Base-by-base conservation (phyloP, 1,140 invertebrate genomes). In the Drosophila asahinai region DNA sequence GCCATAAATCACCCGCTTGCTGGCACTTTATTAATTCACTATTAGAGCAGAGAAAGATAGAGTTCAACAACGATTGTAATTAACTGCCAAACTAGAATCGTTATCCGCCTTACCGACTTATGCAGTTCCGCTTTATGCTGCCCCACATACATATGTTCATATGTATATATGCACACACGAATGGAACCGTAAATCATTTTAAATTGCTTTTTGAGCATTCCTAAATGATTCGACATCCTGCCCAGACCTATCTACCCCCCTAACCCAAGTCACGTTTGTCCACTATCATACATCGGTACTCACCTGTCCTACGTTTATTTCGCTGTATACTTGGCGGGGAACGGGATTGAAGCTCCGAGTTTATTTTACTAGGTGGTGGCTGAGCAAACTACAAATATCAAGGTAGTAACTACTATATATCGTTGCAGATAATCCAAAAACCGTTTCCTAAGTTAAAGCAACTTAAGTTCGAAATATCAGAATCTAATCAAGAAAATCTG, bases 161-260 rank as follows among this genome's bases (percentile, higher is more conserved):
- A 11, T 33, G 27, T 12, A 25, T 25, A 36, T 54, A 19, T 40
- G 25, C 36, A 42, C 40, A 54, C 60, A 30, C 27, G 36, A 68
- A 33, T 48, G 45, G 51, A 45, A 67, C 81, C 84, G 81, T 89
- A 89, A 89, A 89, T 89, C 84, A 89, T 89, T 89, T 81, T 81
- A 78, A 89, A 89, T 89, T 90, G 84, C 84, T 79, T 86, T 89
- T 86, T 81, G 81, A 86, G 74, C 70, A 80, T 87, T 86, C 75
- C 68, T 74, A 86, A 86, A 86, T 84, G 78, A 61, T 36, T 60
- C 71, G 49, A 62, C 52, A 58, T 40, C 45, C 73, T 43, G 22
- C 36, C 51, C 25, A 30, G n/a, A 43, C 49, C 49, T 61, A n/a
- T 38, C 59, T 62, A 38, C 33, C 63, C n/a, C 38, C 40, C 40